Conservation (phyloP, 2,888 invertebrate species). For the Clivina fossor region DNA sequence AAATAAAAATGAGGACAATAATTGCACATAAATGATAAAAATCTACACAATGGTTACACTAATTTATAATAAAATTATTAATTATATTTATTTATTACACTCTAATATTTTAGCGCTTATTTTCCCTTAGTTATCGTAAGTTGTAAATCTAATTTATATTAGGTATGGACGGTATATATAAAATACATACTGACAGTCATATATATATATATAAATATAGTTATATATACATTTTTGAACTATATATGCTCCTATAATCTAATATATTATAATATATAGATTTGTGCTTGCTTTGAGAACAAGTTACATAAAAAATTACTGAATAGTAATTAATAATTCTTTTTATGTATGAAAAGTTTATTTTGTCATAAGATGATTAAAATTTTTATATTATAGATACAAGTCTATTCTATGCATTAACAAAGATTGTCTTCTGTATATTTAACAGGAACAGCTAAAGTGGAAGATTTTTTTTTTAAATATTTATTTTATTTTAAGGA, state of each 20-base stretch:
- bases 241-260: constrained; percentile 6
- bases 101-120: constrained; percentile 30
- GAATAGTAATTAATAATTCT: neutral
- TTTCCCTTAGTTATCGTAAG: constrained; percentile 27
- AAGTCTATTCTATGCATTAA: too few species aligned
- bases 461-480: constrained; percentile 3
- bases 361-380: too few species aligned
- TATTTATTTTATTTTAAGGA: too few species aligned
- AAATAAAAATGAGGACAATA: too few species aligned
- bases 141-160: constrained; percentile 7
- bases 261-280: constrained; percentile 1
- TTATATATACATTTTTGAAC: constrained; percentile 4
- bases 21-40: too few species aligned
- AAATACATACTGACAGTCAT: constrained; percentile 13
- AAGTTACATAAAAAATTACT: too few species aligned
- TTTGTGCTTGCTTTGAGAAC: too few species aligned
- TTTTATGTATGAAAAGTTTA: constrained; percentile 12
- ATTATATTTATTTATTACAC: neutral
- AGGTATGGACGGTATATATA: constrained; percentile 25
- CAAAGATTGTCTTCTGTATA: constrained; percentile 21
- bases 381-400: too few species aligned
- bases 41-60: too few species aligned
- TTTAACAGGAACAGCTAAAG: constrained; percentile 20
- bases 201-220: neutral
- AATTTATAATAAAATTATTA: too few species aligned